Conservation (phyloP, 2,888 invertebrate species). For the Hemaris fuciformis region DNA sequence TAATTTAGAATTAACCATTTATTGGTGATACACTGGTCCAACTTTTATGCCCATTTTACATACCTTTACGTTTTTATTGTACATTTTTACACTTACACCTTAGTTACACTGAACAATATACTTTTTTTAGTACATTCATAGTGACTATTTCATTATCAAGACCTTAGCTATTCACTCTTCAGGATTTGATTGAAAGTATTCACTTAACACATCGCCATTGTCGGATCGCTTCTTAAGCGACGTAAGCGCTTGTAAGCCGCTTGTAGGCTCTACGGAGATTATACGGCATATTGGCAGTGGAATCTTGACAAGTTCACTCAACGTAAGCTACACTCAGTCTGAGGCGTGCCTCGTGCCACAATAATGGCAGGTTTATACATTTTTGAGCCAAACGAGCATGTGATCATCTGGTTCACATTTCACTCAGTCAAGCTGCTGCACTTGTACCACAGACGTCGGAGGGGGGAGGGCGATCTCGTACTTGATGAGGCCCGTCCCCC, state of each 20-base stretch:
- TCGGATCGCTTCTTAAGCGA: neutral
- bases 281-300: slow-evolving; percentile 3
- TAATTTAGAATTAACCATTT: slow-evolving; percentile 33
- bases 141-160: too few species aligned
- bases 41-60: neutral
- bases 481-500: slow-evolving; percentile 77
- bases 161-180: too few species aligned
- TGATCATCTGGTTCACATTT: slow-evolving; percentile 36
- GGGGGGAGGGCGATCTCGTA: slow-evolving; percentile 82
- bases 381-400: slow-evolving; percentile 6
- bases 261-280: too few species aligned
- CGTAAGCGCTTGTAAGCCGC: neutral
- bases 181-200: neutral
- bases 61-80: neutral
- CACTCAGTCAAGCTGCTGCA: slow-evolving; percentile 75
- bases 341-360: neutral
- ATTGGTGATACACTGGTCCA: neutral
- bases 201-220: neutral
- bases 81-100: slow-evolving; percentile 1
- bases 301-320: neutral
- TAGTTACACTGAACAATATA: slow-evolving; percentile 5
- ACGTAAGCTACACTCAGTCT: neutral
- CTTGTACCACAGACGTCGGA: slow-evolving; percentile 71
- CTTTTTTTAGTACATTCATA: neutral
- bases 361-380: neutral